Percentiles rank a stretch among this genome's conserved stretches.
phyloP scores from a whole-genome alignment of 1,140 invertebrate genomes.

The Scaptomyza graminum region DNA sequence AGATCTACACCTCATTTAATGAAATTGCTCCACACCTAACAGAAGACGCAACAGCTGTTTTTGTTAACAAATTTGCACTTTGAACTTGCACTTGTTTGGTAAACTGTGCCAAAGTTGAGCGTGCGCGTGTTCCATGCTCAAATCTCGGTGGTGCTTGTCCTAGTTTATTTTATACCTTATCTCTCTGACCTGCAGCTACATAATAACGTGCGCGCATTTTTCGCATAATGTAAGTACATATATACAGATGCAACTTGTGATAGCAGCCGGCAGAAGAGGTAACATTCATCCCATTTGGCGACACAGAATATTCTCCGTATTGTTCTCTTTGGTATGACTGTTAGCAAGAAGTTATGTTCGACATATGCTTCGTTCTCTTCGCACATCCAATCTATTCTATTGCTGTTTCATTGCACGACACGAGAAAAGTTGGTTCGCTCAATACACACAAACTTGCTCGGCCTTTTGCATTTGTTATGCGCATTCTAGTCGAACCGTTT shows the following conservation, averaged over 20 bases:
- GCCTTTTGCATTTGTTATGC: constrained; percentile 17
- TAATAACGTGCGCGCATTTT: constrained; percentile 24
- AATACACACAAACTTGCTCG: not conserved
- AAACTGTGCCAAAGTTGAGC: constrained; percentile 49
- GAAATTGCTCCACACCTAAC: constrained; percentile 36
- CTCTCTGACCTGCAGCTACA: constrained; percentile 45
- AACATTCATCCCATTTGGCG: not conserved
- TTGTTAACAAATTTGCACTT: constrained; percentile 53
- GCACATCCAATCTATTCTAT: not conserved
- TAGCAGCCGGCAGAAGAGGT: constrained; percentile 24
- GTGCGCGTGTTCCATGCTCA: constrained; percentile 54
- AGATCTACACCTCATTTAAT: not conserved
- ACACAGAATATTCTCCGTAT: not conserved
- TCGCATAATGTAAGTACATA: constrained; percentile 1
- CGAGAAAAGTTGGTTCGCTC: constrained; percentile 5
- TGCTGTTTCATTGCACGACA: not conserved
- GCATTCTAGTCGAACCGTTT: constrained; percentile 37
- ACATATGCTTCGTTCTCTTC: not conserved
- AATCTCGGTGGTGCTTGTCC: constrained; percentile 33
- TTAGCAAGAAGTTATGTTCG: not conserved
- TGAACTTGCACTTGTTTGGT: constrained; percentile 56
- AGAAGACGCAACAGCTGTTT: constrained; percentile 56
- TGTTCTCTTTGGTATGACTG: constrained; percentile 26
- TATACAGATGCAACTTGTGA: constrained; percentile 13
- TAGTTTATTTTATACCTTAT: constrained; percentile 26